Percentiles rank a stretch among this genome's conserved stretches.
Evolutionary conservation across 2,113 vertebrate species (phyloP).

Genomic region (Formicarius rufipectus): DNA sequence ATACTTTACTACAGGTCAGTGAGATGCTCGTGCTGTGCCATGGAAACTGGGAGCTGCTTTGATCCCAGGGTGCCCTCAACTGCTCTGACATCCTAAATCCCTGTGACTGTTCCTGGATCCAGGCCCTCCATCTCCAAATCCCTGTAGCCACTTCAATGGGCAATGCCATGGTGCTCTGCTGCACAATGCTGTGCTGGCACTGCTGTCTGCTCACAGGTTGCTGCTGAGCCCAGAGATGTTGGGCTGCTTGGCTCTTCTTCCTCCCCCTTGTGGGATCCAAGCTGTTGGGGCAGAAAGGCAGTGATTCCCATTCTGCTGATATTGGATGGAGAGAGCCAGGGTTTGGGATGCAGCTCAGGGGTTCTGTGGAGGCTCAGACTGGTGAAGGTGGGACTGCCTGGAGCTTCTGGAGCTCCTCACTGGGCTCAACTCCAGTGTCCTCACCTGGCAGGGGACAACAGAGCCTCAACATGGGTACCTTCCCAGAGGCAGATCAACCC

Average conservation of each 20-base stretch:
- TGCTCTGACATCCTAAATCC: not conserved
- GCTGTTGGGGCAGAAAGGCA: not conserved
- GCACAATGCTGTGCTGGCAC: fast-evolving
- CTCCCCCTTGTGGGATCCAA: not conserved
- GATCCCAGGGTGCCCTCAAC: not conserved
- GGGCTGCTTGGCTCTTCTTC: not conserved
- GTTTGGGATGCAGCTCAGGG: not conserved
- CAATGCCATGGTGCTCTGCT: fast-evolving
- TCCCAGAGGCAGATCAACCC: not conserved
- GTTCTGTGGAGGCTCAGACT: not conserved
- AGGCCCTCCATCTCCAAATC: not conserved
- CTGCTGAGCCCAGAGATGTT: not conserved
- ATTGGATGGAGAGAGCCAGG: not conserved
- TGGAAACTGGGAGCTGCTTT: not conserved
- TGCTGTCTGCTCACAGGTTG: not conserved
- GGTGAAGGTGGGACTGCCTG: not conserved
- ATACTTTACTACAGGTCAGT: fast-evolving
- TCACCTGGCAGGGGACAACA: not conserved
- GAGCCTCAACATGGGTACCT: not conserved
- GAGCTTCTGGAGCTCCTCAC: not conserved
- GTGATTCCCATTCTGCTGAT: not conserved
- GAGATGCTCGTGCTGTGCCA: not conserved
- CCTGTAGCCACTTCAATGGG: not conserved
- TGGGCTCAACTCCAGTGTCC: not conserved
- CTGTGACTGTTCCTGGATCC: fast-evolving